Conservation (phyloP, 2,797 vertebrate genomes). For the Gila robusta region DNA sequence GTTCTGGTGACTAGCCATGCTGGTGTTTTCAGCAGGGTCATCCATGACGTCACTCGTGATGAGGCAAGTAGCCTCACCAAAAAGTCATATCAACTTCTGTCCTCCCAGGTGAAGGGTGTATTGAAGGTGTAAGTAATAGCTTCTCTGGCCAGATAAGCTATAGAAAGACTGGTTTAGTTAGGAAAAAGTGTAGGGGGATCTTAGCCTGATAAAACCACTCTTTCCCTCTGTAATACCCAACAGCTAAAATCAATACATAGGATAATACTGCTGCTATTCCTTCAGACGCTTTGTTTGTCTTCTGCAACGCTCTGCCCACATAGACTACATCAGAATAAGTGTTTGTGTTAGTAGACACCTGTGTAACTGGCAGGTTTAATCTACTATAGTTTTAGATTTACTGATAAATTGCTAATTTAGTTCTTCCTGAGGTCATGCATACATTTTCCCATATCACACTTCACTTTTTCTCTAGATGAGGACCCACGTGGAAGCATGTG, state of each 20-base stretch:
- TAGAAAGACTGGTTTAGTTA: constrained; percentile 94
- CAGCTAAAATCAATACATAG: constrained; percentile 97
- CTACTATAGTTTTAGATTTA: constrained; percentile 1
- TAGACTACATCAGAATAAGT: constrained; percentile 55
- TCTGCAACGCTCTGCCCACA: constrained; percentile 71
- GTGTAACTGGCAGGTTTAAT: constrained; percentile 8
- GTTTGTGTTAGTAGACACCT: constrained; percentile 29
- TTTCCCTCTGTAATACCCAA: constrained; percentile 95
- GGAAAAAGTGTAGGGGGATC: constrained; percentile 89
- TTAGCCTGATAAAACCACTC: constrained; percentile 93
- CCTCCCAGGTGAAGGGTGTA: constrained; percentile 60
- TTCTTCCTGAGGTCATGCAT: neutral
- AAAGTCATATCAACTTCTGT: constrained; percentile 25
- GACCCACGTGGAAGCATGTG: constrained; percentile 55
- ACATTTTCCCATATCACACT: neutral
- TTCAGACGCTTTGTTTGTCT: constrained; percentile 84
- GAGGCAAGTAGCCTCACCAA: constrained; percentile 33
- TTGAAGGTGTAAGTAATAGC: constrained; percentile 84
- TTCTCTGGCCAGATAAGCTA: constrained; percentile 89
- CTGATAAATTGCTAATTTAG: constrained; percentile 20
- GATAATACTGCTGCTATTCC: constrained; percentile 92
- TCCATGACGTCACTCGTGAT: neutral
- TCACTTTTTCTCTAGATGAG: constrained; percentile 54
- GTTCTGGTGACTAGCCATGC: neutral
- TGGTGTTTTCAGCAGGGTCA: neutral